Evolutionary conservation across 2,797 vertebrate species (phyloP).

Genomic region (Amblyraja radiata): DNA sequence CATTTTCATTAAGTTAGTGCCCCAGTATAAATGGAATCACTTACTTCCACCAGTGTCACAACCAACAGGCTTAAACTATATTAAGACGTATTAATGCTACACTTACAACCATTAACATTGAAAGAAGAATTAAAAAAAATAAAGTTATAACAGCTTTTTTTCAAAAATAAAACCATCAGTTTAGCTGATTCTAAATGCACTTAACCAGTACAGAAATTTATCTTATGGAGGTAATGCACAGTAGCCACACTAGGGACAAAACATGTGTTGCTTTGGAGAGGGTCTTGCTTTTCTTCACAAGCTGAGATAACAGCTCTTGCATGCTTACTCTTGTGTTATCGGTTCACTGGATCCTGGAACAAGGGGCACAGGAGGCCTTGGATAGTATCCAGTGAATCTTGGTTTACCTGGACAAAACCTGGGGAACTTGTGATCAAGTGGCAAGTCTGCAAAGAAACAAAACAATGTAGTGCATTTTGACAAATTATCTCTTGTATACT

Average conservation of each 20-base stretch:
- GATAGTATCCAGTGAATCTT: slow-evolving; percentile 80
- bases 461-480: not conserved
- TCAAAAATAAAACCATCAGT: slow-evolving; percentile 36
- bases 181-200: slow-evolving; percentile 38
- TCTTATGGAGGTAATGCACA: slow-evolving; percentile 45
- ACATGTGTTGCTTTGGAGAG: slow-evolving; percentile 53
- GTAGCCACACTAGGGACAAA: slow-evolving; percentile 50
- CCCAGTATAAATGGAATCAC: slow-evolving; percentile 5
- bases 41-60: slow-evolving; percentile 23
- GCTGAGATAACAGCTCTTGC: slow-evolving; percentile 21
- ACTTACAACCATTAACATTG: slow-evolving; percentile 12
- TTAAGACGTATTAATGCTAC: slow-evolving; percentile 22
- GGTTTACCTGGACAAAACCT: slow-evolving; percentile 78
- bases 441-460: slow-evolving; percentile 70
- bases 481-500: not conserved
- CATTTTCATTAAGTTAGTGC: not conserved
- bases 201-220: slow-evolving; percentile 34
- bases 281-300: slow-evolving; percentile 38
- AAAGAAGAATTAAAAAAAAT: slow-evolving; percentile 25
- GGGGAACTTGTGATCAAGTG: slow-evolving; percentile 85
- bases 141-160: slow-evolving; percentile 33
- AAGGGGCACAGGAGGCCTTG: slow-evolving; percentile 71
- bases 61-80: slow-evolving; percentile 24
- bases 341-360: slow-evolving; percentile 52
- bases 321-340: slow-evolving; percentile 45